Base-by-base conservation (phyloP, 2,113 vertebrate species). In the Odontophorus gujanensis region DNA sequence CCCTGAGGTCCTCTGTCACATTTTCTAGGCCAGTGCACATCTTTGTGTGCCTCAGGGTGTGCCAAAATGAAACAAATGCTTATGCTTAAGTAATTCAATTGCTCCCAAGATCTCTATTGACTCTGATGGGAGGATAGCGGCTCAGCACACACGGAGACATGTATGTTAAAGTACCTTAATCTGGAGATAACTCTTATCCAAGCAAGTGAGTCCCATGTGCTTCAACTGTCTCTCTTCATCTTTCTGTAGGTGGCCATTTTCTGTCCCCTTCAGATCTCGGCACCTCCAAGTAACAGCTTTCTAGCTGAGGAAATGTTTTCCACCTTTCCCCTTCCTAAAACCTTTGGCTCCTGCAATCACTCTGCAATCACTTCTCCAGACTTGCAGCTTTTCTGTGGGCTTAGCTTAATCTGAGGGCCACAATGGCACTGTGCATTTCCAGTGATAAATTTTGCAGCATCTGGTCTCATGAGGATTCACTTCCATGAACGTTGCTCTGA, bases 381-480 rank as follows among this genome's bases (percentile, higher is more conserved):
- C 43, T 53, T 25, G 21, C 48, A 82, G 93, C 42, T 22, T 72
- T 88, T 40, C 11, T 43, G 28, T 47, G 81, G 72, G 77, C 66
- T 86, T 18, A n/a, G 28, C 43, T 88, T 50, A 57, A 24, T 5
- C 20, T 1, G 0, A 84, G 51, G 67, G 58, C 78, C 40, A 9
- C 16, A 45, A 38, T 5, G 9, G 38, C 57, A 80, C 51, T 34
- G 42, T 88, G 55, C 55, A 13, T 78, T 95, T 85, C 76, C 91
- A 88, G 28, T 81, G 73, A 85, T 77, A 93, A 58, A 85, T 85
- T 76, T 73, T 81, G 84, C 80, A 93, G 61, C 87, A 85, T 91
- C 91, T 88, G 84, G 13, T 85, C 87, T 55, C 91, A 36, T 50
- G 84, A 59, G 91, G 65, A 59, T 78, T 81, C n/a, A 8, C 45